These are phyloP conservation scores for Poecilia gillii DNA, from an alignment of 2,797 vertebrate genomes.

Conservation along the genomic window DNA sequence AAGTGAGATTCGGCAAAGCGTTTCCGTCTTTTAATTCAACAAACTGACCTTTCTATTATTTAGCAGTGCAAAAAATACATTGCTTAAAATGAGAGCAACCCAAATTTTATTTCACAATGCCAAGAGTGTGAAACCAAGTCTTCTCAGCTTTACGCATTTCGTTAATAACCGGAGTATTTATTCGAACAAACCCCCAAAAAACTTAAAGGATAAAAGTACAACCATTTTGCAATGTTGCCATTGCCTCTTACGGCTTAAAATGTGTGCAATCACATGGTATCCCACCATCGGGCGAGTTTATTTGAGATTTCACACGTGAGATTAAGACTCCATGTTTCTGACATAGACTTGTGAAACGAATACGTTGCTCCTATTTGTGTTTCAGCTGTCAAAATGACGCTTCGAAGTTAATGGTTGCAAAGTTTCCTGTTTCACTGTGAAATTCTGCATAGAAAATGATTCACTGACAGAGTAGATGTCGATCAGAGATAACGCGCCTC, in stretches of 20 bases:
- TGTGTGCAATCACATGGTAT: not conserved
- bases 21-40: not conserved
- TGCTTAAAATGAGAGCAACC: not conserved
- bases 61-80: not conserved
- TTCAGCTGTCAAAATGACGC: not conserved
- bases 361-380: not conserved
- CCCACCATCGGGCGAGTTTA: not conserved
- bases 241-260: not conserved
- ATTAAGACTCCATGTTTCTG: not conserved
- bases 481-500: not conserved
- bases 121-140: not conserved
- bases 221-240: not conserved
- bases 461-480: not conserved
- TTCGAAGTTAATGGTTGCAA: not conserved
- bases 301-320: not conserved
- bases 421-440: not conserved
- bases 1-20: not conserved
- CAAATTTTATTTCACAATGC: not conserved
- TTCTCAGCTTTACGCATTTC: not conserved
- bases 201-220: not conserved
- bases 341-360: not conserved
- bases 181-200: not conserved
- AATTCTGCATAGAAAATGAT: not conserved
- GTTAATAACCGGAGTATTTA: not conserved
- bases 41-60: not conserved